Conservation (phyloP, 2,797 vertebrate species). For the Dermochelys coriacea region DNA sequence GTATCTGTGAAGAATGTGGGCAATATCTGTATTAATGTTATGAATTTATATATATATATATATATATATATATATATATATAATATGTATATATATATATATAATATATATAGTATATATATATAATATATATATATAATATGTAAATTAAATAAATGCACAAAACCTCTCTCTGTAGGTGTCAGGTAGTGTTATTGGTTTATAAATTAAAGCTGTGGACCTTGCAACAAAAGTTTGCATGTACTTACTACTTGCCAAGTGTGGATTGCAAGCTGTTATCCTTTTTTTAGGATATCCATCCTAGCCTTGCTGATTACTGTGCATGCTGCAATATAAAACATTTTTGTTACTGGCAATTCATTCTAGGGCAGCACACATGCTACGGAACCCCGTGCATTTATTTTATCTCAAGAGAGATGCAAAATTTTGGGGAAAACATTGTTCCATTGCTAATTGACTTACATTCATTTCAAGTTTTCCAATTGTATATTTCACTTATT, state of each 20-base stretch:
- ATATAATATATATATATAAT: not conserved
- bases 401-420: constrained; percentile 50
- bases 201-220: not conserved
- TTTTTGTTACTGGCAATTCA: not conserved
- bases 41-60: accelerated
- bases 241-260: not conserved
- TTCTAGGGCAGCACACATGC: constrained; percentile 16
- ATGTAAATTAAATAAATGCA: not conserved
- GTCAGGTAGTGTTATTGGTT: accelerated
- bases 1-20: not conserved
- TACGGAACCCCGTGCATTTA: not conserved
- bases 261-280: not conserved
- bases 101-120: too few relatives aligned
- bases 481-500: constrained; percentile 73
- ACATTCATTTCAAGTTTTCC: constrained; percentile 68
- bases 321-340: not conserved
- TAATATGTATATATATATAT: too few relatives aligned
- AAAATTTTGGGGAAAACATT: constrained; percentile 41
- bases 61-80: too few relatives aligned
- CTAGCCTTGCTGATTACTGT: not conserved
- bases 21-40: not conserved
- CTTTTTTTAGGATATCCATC: not conserved
- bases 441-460: constrained; percentile 50
- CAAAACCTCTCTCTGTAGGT: not conserved
- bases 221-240: not conserved